These are phyloP conservation scores for Alitta virens DNA, from an alignment of 2,888 invertebrate species.

Conservation along the genomic window DNA sequence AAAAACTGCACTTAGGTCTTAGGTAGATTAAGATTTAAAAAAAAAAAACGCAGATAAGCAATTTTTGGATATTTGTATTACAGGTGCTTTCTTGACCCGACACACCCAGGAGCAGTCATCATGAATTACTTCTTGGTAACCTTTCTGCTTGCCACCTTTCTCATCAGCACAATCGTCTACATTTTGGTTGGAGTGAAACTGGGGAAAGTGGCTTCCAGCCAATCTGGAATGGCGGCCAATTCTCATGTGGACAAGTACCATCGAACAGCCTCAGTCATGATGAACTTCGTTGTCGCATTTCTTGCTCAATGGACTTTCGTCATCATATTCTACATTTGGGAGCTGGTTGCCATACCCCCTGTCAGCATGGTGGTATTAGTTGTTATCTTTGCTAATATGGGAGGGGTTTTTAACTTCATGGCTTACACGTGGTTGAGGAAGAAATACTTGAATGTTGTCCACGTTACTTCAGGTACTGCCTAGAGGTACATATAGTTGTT, in stretches of 20 bases:
- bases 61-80: slow-evolving; percentile 17
- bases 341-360: background rate
- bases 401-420: slow-evolving; percentile 20
- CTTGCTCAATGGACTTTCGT: slow-evolving; percentile 6
- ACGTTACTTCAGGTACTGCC: too few species aligned
- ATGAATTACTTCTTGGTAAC: background rate
- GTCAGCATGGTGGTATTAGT: background rate
- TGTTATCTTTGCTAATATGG: slow-evolving; percentile 18
- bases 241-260: slow-evolving; percentile 1
- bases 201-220: background rate
- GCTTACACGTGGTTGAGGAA: slow-evolving; percentile 13
- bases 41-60: too few species aligned
- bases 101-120: background rate
- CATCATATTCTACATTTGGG: slow-evolving; percentile 3
- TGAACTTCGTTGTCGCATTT: slow-evolving; percentile 5
- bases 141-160: background rate
- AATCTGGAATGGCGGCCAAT: background rate
- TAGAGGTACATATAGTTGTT: too few species aligned
- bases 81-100: background rate
- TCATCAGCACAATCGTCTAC: background rate
- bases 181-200: background rate
- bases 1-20: too few species aligned
- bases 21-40: too few species aligned
- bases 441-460: slow-evolving; percentile 1
- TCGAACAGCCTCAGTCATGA: background rate